These are phyloP conservation scores for Temnothorax nylanderi DNA, from an alignment of 1,140 invertebrate species.

Conservation along the genomic window DNA sequence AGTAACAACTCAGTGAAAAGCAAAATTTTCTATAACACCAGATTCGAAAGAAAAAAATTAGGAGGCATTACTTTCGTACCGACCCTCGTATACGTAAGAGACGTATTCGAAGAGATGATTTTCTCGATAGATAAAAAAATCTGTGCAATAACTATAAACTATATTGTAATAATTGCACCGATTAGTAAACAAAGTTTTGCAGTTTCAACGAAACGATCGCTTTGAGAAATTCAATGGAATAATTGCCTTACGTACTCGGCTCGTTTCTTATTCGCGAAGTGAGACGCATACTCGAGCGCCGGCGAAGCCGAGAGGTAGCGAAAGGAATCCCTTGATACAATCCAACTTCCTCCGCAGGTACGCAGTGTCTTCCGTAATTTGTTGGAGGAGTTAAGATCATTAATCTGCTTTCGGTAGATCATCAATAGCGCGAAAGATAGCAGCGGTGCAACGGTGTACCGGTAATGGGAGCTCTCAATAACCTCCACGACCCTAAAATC, in stretches of 20 bases:
- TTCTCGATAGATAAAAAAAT: neutral
- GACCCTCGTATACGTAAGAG: neutral
- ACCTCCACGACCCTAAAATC: constrained; percentile 77
- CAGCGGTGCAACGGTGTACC: constrained; percentile 81
- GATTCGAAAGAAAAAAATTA: too few species aligned
- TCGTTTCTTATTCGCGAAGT: constrained; percentile 49
- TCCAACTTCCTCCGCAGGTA: constrained; percentile 63
- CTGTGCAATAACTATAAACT: neutral
- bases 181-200: neutral
- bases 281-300: constrained; percentile 24
- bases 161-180: neutral
- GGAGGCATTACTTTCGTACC: too few species aligned
- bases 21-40: too few species aligned
- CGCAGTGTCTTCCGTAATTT: constrained; percentile 80
- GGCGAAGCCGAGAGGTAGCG: constrained; percentile 31
- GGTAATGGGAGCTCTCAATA: constrained; percentile 85
- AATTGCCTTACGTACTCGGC: neutral
- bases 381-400: constrained; percentile 81
- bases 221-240: neutral
- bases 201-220: neutral
- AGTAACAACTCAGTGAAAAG: too few species aligned
- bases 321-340: constrained; percentile 63
- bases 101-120: neutral
- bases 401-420: constrained; percentile 84
- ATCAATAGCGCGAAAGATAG: constrained; percentile 85